These are phyloP conservation scores for Entomyzon cyanotis DNA, from an alignment of 2,113 vertebrate species.

Conservation along the genomic window DNA sequence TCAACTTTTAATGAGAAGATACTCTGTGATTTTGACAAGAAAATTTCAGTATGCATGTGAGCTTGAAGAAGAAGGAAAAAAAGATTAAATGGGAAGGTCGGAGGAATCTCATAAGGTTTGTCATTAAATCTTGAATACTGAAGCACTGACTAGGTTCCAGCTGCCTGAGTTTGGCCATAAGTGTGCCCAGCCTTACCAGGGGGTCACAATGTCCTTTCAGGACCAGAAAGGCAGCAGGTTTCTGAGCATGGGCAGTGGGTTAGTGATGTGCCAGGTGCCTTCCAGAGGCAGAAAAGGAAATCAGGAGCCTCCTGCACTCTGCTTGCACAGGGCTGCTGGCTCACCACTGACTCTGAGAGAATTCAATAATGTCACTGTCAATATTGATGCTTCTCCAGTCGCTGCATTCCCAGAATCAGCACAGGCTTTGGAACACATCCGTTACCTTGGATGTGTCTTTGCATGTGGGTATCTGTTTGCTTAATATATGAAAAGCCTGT, in stretches of 20 bases:
- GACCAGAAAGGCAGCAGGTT: background rate
- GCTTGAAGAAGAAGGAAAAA: background rate
- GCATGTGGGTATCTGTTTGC: background rate
- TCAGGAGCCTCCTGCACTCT: accelerated
- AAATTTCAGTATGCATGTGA: background rate
- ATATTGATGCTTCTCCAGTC: background rate
- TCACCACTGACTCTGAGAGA: background rate
- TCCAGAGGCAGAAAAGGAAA: background rate
- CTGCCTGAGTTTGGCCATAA: background rate
- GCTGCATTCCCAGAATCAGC: background rate
- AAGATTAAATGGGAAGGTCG: background rate
- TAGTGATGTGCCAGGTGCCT: background rate
- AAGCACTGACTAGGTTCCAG: background rate
- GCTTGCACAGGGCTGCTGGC: background rate
- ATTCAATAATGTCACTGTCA: background rate
- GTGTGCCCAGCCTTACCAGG: background rate
- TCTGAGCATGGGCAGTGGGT: background rate
- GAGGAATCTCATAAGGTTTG: background rate
- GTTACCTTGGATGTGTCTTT: background rate
- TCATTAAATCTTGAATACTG: background rate
- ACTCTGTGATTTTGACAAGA: background rate
- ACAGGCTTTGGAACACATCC: background rate
- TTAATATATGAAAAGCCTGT: background rate
- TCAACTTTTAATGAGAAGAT: background rate
- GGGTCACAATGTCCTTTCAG: background rate